phyloP scores from a whole-genome alignment of 2,797 vertebrate genomes.

The Macrochelys suwanniensis region DNA sequence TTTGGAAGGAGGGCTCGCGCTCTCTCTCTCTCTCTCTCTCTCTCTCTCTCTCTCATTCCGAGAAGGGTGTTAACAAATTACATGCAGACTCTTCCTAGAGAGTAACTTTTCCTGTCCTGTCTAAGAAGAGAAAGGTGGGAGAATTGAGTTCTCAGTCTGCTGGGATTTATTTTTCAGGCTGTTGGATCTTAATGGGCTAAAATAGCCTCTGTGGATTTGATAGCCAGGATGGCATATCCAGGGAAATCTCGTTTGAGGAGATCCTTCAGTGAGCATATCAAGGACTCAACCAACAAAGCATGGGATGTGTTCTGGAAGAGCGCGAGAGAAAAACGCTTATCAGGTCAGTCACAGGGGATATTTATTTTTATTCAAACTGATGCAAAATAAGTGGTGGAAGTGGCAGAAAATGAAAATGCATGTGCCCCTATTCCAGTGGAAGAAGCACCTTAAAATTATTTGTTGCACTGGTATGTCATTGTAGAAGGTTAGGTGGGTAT shows the following conservation, averaged over 20 bases:
- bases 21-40: constrained; percentile 42
- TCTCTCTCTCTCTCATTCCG: constrained; percentile 44
- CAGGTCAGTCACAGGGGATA: constrained; percentile 82
- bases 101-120: background rate
- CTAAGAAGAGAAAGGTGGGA: background rate
- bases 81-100: constrained; percentile 78
- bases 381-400: background rate
- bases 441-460: accelerated
- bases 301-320: constrained; percentile 89
- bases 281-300: constrained; percentile 84
- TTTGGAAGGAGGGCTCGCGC: constrained; percentile 59
- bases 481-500: background rate
- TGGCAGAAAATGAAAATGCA: background rate
- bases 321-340: constrained; percentile 83
- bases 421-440: background rate
- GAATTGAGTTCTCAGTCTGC: background rate
- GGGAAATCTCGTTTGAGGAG: constrained; percentile 79
- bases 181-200: background rate
- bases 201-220: background rate
- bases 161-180: accelerated
- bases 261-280: constrained; percentile 87
- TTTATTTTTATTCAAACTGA: background rate
- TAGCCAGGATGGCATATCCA: constrained; percentile 74
- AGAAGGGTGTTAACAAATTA: constrained; percentile 72
- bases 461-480: accelerated